Evolutionary conservation across 2,888 invertebrate genomes (phyloP), one percentile per base, ranked within the genome.

Genomic region (Stratiomys singularior): DNA sequence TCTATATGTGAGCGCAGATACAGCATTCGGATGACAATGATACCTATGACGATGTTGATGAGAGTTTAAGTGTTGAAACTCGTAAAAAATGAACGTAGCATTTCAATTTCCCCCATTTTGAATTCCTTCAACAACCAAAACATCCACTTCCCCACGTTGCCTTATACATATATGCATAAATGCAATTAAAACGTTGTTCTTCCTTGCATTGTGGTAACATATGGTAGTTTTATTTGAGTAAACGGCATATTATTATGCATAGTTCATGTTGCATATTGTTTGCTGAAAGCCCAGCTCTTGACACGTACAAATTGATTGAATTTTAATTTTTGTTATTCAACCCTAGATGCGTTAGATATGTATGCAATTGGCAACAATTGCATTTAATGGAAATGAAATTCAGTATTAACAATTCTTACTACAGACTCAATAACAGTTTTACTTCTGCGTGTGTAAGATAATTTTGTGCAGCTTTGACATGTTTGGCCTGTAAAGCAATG

Each of bases 171-270:
- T 56, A 72, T n/a, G 37, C 37, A 74, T 37, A 72, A 27, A 30
- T 56, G 58, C 58, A 56, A 56, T 44, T 67, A 23, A 64, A 60
- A 52, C 23, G 60, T 60, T 58, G 37, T 58, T 74, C 37, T 37
- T 74, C 58, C 74, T 60, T 74, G 74, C 74, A 74, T 74, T 74
- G 74, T 74, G 74, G n/a, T 74, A 74, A 74, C 74, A 74, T 15
- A 47, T 74, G 58, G 74, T 74, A 74, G 74, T 60, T 74, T 74
- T 74, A 25, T 56, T 56, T 72, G n/a, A 25, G 18, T 30, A 72
- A 56, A 72, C 25, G 30, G 30, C 25, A 52, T 56, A 72, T 13
- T 56, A 27, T 72, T 74, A 74, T 21, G 9, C 28, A 60, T 74
- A 60, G 74, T 60, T 58, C n/a, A 72, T 72, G 74, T 60, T 74